Conservation (phyloP, 2,113 vertebrate genomes). For the Mormyrus iriodes region DNA sequence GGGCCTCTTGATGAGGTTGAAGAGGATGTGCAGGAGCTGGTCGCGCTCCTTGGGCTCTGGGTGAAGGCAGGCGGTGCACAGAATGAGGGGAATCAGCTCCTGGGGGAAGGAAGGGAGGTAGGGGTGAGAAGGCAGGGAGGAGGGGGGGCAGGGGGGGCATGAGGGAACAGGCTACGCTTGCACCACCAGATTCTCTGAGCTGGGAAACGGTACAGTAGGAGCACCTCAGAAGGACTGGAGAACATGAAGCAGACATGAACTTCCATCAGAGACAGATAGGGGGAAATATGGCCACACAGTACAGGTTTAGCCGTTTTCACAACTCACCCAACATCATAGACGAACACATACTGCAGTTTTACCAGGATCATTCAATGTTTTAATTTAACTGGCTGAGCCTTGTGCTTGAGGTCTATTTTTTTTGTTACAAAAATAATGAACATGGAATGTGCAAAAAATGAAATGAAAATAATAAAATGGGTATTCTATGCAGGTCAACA, state of each 20-base stretch:
- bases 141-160: neutral
- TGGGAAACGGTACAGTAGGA: neutral
- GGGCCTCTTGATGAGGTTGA: slow-evolving; percentile 96
- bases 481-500: neutral
- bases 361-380: neutral
- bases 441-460: neutral
- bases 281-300: neutral
- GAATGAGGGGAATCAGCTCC: slow-evolving; percentile 95
- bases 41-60: slow-evolving; percentile 96
- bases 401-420: neutral
- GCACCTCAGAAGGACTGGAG: too few relatives aligned
- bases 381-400: neutral
- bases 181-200: neutral
- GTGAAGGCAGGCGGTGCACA: slow-evolving; percentile 96
- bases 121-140: neutral
- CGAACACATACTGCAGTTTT: neutral
- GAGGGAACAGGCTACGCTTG: neutral
- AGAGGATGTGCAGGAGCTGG: slow-evolving; percentile 95
- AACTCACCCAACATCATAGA: neutral
- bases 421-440: neutral
- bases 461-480: neutral
- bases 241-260: neutral
- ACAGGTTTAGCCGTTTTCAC: neutral
- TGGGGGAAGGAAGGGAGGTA: slow-evolving; percentile 41
- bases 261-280: neutral